Percentiles rank a stretch among this genome's conserved stretches.
phyloP scores from a whole-genome alignment of 92 coral and sea anemone species.

The Plumapathes pennacea region DNA sequence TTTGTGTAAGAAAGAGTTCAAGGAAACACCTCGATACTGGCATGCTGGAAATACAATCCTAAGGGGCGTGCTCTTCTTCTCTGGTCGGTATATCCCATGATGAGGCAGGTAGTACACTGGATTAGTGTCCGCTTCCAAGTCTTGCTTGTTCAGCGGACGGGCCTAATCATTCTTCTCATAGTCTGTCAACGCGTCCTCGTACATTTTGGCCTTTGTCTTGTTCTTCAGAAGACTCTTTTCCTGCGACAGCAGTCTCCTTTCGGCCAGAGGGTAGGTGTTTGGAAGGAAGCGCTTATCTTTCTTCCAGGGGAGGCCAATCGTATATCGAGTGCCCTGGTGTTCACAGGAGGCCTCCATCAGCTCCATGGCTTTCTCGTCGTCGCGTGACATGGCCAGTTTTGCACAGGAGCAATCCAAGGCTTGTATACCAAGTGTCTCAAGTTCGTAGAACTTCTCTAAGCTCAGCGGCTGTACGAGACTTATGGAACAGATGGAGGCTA shows the following conservation, averaged over 20 bases:
- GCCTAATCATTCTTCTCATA: constrained; percentile 16
- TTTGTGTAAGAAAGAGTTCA: too few species aligned
- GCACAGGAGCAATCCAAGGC: constrained; percentile 21
- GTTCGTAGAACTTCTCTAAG: constrained; percentile 19
- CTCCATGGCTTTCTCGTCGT: constrained; percentile 17
- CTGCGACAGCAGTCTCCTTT: constrained; percentile 7
- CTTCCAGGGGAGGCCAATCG: constrained; percentile 31
- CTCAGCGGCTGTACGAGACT: too few species aligned
- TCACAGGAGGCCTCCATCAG: constrained; percentile 18
- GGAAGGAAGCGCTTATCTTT: constrained; percentile 11
- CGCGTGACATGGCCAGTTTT: constrained; percentile 11
- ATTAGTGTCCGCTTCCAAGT: constrained; percentile 2
- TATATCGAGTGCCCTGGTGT: neutral
- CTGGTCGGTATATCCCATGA: constrained; percentile 3
- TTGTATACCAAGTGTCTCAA: constrained; percentile 24
- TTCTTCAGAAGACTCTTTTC: constrained; percentile 15
- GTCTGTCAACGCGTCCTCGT: constrained; percentile 7
- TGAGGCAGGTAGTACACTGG: constrained; percentile 24
- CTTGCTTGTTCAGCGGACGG: constrained; percentile 1
- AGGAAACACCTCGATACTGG: constrained; percentile 5
- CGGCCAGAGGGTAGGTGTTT: constrained; percentile 10
- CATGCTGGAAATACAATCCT: constrained; percentile 30
- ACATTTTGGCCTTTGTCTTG: constrained; percentile 18
- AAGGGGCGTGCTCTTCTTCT: constrained; percentile 13
- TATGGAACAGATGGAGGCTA: neutral